These are phyloP conservation scores for Zaprionus inermis DNA, from an alignment of 1,140 invertebrate genomes.

Conservation along the genomic window DNA sequence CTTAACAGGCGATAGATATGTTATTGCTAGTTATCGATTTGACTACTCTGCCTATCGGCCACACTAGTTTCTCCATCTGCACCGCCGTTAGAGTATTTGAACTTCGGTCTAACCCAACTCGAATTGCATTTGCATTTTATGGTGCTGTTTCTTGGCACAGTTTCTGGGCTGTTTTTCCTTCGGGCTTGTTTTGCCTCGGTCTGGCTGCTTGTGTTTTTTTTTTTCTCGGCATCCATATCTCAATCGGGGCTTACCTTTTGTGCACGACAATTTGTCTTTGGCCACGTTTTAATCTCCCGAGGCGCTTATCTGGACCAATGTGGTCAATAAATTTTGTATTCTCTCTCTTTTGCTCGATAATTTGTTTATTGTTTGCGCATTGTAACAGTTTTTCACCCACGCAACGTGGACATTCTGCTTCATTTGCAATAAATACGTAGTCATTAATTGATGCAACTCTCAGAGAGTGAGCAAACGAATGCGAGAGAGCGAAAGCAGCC, in stretches of 20 bases:
- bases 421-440: background rate
- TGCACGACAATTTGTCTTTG: constrained; percentile 55
- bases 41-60: no score
- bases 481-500: background rate
- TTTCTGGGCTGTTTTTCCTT: constrained; percentile 38
- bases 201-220: background rate
- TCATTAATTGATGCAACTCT: background rate
- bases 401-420: background rate
- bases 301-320: constrained; percentile 29
- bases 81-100: constrained; percentile 4
- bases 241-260: constrained; percentile 48
- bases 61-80: no score
- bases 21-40: no score
- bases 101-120: background rate
- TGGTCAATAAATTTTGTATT: constrained; percentile 9
- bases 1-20: no score
- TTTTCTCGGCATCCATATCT: constrained; percentile 27
- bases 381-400: constrained; percentile 20
- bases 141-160: constrained; percentile 47
- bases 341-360: constrained; percentile 34
- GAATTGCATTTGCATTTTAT: constrained; percentile 37
- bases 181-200: constrained; percentile 19
- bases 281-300: constrained; percentile 23
- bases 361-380: constrained; percentile 62
- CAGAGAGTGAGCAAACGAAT: background rate